These are phyloP conservation scores for Petrophora chlorosata DNA, from an alignment of 2,888 invertebrate genomes.

Conservation along the genomic window DNA sequence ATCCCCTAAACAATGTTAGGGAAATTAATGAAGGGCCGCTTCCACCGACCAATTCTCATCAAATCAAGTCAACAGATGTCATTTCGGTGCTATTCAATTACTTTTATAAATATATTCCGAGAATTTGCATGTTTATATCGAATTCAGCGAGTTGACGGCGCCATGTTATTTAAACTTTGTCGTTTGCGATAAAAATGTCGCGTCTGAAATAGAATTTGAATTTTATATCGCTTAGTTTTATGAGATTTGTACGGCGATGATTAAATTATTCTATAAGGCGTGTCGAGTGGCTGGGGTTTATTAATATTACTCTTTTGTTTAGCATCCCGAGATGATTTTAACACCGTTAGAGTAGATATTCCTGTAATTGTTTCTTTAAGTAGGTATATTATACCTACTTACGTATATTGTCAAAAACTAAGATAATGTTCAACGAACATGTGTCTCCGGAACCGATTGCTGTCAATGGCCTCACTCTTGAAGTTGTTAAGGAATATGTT, in stretches of 20 bases:
- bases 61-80: conserved; percentile 71
- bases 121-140: conserved; percentile 75
- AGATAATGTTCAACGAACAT: no score
- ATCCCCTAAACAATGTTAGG: conserved; percentile 33
- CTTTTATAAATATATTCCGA: conserved; percentile 71
- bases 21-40: conserved; percentile 45
- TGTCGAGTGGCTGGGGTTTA: neutral
- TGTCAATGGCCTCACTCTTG: no score
- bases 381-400: no score
- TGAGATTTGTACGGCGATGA: conserved; percentile 14
- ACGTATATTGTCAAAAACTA: no score
- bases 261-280: conserved; percentile 18
- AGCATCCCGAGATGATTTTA: no score
- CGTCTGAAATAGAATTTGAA: conserved; percentile 15
- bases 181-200: conserved; percentile 10
- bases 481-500: no score
- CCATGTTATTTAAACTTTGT: conserved; percentile 40
- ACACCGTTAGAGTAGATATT: no score
- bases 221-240: conserved; percentile 23
- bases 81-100: conserved; percentile 72
- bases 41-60: conserved; percentile 60
- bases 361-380: no score
- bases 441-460: no score
- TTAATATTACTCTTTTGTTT: no score
- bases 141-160: conserved; percentile 38